Conservation (phyloP, 92 coral and sea anemone species). For the Pocillopora meandrina region DNA sequence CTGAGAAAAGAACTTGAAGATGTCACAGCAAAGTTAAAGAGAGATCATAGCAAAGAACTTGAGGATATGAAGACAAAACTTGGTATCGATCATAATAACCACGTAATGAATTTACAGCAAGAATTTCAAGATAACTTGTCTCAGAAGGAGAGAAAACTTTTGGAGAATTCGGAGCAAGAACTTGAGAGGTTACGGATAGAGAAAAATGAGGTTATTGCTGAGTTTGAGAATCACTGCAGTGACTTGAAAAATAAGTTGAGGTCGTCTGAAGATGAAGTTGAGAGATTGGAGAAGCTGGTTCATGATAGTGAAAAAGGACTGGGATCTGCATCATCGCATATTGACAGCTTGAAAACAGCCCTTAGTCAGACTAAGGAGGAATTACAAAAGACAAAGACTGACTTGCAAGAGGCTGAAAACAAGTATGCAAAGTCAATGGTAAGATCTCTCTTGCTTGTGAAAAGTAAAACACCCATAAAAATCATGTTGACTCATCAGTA, state of each 20-base stretch:
- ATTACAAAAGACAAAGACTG: constrained; percentile 66
- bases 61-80: constrained; percentile 64
- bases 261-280: constrained; percentile 63
- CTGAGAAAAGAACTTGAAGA: constrained; percentile 80
- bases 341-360: constrained; percentile 70
- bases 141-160: constrained; percentile 54
- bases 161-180: constrained; percentile 62
- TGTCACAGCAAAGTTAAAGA: constrained; percentile 54
- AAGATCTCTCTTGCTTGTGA: background rate
- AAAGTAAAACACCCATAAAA: background rate
- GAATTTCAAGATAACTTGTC: constrained; percentile 62
- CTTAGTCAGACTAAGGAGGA: constrained; percentile 60
- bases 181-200: constrained; percentile 59
- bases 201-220: constrained; percentile 65
- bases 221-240: constrained; percentile 69
- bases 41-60: constrained; percentile 67
- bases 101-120: constrained; percentile 50
- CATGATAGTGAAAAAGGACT: constrained; percentile 91
- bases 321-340: constrained; percentile 89
- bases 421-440: constrained; percentile 70
- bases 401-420: constrained; percentile 59
- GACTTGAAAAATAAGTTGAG: constrained; percentile 72
- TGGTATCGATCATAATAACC: constrained; percentile 53
- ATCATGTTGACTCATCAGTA: too few relatives aligned
- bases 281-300: constrained; percentile 69